phyloP scores from a whole-genome alignment of 1,140 invertebrate genomes.

The Drosophila miranda region DNA sequence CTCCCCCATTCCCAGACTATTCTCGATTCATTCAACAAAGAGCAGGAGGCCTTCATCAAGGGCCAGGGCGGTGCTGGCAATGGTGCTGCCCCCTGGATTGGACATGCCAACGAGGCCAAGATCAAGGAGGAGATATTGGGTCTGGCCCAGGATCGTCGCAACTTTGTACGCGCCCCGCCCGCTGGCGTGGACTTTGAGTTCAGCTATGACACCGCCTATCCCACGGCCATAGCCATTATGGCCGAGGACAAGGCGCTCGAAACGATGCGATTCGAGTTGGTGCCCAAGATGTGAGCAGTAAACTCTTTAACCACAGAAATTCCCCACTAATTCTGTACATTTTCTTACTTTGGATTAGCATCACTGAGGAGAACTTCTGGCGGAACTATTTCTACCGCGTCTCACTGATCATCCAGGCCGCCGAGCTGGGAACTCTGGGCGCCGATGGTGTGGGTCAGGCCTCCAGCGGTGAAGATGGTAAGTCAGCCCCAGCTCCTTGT shows the following conservation, averaged over 20 bases:
- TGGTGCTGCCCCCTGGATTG: constrained; percentile 95
- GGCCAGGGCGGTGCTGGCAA: constrained; percentile 90
- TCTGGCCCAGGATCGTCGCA: constrained; percentile 97
- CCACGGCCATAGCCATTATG: constrained; percentile 96
- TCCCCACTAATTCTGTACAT: neutral
- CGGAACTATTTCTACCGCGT: constrained; percentile 99
- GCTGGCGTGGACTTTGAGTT: constrained; percentile 97
- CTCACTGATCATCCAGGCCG: constrained; percentile 97
- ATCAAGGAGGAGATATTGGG: constrained; percentile 97
- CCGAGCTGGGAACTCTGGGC: constrained; percentile 87
- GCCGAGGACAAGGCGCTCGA: constrained; percentile 97
- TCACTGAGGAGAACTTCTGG: constrained; percentile 99
- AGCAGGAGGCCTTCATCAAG: constrained; percentile 97
- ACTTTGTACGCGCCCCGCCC: constrained; percentile 98
- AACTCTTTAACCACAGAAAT: too few relatives aligned
- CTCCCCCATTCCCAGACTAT: constrained; percentile 89
- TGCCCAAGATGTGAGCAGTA: constrained; percentile 95
- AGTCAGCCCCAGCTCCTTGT: constrained; percentile 42
- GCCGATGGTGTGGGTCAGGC: constrained; percentile 82
- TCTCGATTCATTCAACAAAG: constrained; percentile 97
- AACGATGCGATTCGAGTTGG: constrained; percentile 99
- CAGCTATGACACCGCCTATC: constrained; percentile 95
- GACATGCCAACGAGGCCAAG: constrained; percentile 92
- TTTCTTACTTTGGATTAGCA: constrained; percentile 84
- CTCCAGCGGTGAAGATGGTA: constrained; percentile 82